Evolutionary conservation across 2,797 vertebrate genomes (phyloP).

Genomic region (Protonibea diacanthus): DNA sequence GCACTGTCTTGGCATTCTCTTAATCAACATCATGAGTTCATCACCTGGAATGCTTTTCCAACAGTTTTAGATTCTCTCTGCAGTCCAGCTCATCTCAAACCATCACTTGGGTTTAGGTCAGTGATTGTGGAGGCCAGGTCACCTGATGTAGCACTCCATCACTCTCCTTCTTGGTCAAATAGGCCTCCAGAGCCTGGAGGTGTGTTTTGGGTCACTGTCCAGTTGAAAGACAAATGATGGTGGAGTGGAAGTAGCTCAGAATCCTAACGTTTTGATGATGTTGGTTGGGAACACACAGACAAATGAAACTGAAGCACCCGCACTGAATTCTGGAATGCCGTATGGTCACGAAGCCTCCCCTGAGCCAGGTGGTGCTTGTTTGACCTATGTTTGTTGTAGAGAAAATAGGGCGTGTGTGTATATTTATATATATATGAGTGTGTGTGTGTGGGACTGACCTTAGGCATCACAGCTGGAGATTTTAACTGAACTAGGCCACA

Average conservation of each 20-base stretch:
- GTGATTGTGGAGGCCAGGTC: no score
- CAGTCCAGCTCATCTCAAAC: no score
- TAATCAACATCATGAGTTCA: no score
- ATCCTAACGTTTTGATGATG: not conserved
- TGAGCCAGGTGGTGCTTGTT: slow-evolving; percentile 19
- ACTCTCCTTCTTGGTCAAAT: no score
- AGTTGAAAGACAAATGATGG: no score
- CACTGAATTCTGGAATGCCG: not conserved
- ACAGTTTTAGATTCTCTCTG: no score
- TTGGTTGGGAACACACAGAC: not conserved
- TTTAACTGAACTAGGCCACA: slow-evolving; percentile 52
- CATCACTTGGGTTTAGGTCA: no score
- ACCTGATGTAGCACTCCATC: no score
- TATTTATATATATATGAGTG: not conserved
- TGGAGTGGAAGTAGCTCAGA: not conserved
- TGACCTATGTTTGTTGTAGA: slow-evolving; percentile 24
- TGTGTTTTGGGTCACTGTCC: no score
- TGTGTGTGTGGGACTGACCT: slow-evolving; percentile 21
- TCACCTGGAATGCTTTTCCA: no score
- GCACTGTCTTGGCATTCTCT: no score
- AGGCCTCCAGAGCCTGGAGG: no score
- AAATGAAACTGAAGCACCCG: not conserved
- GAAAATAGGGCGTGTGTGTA: not conserved
- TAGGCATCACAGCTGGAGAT: slow-evolving; percentile 43
- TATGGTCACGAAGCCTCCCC: slow-evolving; percentile 8